Conservation (phyloP, 2,888 invertebrate genomes). For the Vanessa cardui region DNA sequence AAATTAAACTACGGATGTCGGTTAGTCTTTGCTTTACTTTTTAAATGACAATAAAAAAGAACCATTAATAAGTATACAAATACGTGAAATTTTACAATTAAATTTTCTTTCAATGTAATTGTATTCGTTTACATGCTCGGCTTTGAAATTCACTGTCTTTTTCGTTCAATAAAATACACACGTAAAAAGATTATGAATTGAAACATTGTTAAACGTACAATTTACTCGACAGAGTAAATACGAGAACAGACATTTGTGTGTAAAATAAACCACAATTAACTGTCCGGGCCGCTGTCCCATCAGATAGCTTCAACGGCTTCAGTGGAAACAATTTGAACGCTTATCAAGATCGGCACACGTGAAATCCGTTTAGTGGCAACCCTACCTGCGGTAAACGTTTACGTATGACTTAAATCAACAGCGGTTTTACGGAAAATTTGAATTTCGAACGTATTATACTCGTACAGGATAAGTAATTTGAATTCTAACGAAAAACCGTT, state of each 20-base stretch:
- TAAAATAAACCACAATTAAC: slow-evolving; percentile 48
- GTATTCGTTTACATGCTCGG: too few species aligned
- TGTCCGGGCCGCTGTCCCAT: slow-evolving; percentile 54
- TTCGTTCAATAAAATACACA: too few species aligned
- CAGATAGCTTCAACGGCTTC: slow-evolving; percentile 67
- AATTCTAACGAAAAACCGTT: too few species aligned
- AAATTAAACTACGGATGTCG: too few species aligned
- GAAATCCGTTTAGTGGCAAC: slow-evolving; percentile 54
- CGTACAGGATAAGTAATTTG: too few species aligned
- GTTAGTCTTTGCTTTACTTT: too few species aligned
- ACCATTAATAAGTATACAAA: too few species aligned
- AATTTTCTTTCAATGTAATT: too few species aligned
- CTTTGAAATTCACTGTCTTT: too few species aligned
- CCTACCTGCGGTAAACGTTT: slow-evolving; percentile 51
- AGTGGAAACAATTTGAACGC: slow-evolving; percentile 75
- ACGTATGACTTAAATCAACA: slow-evolving; percentile 39
- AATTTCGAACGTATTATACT: slow-evolving; percentile 2
- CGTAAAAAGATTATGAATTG: background rate
- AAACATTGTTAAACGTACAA: slow-evolving; percentile 16
- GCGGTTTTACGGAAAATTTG: slow-evolving; percentile 33
- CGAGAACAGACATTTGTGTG: slow-evolving; percentile 30
- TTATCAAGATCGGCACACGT: slow-evolving; percentile 73
- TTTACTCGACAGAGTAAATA: slow-evolving; percentile 22
- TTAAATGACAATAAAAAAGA: too few species aligned
- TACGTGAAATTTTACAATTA: too few species aligned